Conservation (phyloP, 2,113 vertebrate genomes). For the Toxotes chatareus region DNA sequence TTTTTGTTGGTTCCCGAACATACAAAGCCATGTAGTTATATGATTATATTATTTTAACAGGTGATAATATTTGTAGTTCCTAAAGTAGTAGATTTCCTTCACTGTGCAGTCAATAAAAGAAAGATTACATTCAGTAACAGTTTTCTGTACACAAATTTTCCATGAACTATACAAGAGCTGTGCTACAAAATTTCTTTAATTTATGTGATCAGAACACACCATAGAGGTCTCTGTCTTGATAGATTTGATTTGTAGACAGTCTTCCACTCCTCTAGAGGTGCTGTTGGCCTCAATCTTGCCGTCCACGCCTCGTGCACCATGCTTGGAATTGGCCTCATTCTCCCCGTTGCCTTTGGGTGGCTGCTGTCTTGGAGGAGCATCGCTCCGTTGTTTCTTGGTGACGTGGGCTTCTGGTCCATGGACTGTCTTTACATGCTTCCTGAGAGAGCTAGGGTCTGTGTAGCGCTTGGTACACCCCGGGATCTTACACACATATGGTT, state of each 20-base stretch:
- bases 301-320: conserved; percentile 80
- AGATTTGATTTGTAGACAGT: conserved; percentile 89
- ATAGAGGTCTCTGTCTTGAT: conserved; percentile 96
- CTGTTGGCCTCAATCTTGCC: conserved; percentile 87
- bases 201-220: conserved; percentile 83
- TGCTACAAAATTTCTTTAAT: neutral
- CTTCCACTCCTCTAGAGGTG: conserved; percentile 86
- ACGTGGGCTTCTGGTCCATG: conserved; percentile 96
- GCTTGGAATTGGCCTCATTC: conserved; percentile 87
- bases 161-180: neutral
- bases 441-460: conserved; percentile 97
- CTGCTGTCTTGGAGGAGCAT: conserved; percentile 85
- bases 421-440: conserved; percentile 98
- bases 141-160: neutral
- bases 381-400: conserved; percentile 95
- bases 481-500: conserved; percentile 98
- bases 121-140: neutral
- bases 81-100: neutral
- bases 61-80: neutral
- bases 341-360: conserved; percentile 90
- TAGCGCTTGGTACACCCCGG: conserved; percentile 97
- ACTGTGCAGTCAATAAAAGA: conserved; percentile 11
- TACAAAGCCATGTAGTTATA: conserved; percentile 13
- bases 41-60: neutral
- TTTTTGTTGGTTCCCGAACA: neutral